Evolutionary conservation across 2,797 vertebrate genomes (phyloP).

Genomic region (Moxostoma hubbsi): DNA sequence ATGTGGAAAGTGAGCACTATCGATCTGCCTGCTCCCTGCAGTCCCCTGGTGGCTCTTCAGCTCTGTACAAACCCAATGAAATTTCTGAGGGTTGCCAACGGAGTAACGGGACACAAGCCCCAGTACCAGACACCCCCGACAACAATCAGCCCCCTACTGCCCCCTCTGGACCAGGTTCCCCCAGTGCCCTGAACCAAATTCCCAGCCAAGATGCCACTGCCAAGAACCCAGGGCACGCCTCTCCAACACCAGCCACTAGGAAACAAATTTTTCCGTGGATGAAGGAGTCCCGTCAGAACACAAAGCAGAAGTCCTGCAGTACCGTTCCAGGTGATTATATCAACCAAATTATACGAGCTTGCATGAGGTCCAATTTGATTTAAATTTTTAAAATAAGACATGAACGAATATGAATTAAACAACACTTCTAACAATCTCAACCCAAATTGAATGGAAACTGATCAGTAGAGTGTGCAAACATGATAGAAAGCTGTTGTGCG

Average conservation of each 20-base stretch:
- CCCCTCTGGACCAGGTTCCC: constrained; percentile 79
- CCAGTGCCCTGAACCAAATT: constrained; percentile 87
- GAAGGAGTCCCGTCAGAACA: constrained; percentile 98
- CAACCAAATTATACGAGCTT: neutral
- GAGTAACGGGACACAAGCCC: constrained; percentile 83
- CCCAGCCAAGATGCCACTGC: constrained; percentile 81
- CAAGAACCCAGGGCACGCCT: constrained; percentile 85
- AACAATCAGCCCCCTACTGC: constrained; percentile 77
- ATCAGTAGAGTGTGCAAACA: too few species aligned
- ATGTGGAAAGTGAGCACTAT: constrained; percentile 94
- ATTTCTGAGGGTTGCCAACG: constrained; percentile 90
- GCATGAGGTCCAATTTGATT: neutral
- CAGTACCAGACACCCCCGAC: constrained; percentile 66
- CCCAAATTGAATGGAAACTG: too few species aligned
- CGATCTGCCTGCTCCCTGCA: constrained; percentile 95
- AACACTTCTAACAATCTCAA: too few species aligned
- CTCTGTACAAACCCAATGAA: constrained; percentile 89
- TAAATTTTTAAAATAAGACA: neutral
- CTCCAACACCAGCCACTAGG: constrained; percentile 83
- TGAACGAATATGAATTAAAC: neutral
- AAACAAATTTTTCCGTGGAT: constrained; percentile 99
- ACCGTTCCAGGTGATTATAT: constrained; percentile 89
- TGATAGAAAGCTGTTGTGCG: too few species aligned
- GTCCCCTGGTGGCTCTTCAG: constrained; percentile 85
- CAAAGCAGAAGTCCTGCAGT: constrained; percentile 95